Base-by-base conservation (phyloP, 2,797 vertebrate species). In the Dromococcyx pavoninus region DNA sequence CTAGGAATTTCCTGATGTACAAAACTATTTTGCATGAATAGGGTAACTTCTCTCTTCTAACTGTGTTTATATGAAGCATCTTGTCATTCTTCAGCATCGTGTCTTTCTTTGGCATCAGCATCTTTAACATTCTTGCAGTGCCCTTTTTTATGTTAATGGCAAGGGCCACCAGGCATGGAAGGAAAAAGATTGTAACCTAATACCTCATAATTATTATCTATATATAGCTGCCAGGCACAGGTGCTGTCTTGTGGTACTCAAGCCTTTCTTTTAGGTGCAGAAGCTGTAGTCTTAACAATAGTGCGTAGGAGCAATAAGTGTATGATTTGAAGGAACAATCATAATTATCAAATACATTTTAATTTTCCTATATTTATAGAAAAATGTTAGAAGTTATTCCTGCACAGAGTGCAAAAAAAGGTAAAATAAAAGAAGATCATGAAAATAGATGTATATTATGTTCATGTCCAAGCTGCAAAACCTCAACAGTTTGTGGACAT, bases 1-100 rank as follows among this genome's bases (percentile, higher is more conserved):
- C 23, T 1, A 32, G 37, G 53, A 77, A 14, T 51, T 65, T 61
- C 41, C 60, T 43, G 32, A 57, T 19, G 21, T 13, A 3, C 37
- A 39, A 2, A 88, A 44, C n/a, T 74, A 5, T 32, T 77, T 43
- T 16, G 3, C 1, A 0, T 5, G 11, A 48, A 27, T 13, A 4
- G n/a, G n/a, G n/a, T n/a, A n/a, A n/a, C n/a, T n/a, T n/a, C 6
- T 0, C 2, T 2, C 9, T 22, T 18, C n/a, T 19, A 16, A 6
- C 11, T 37, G 35, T 5, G 1, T 66, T 78, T 51, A 6, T 3
- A 10, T 5, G 13, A 46, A 85, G 27, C 81, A 51, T n/a, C 19
- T 23, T 48, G 9, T 77, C 13, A 2, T 37, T 75, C 60, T 39
- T 56, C 5, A 48, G 17, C 1, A 0, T 23, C 0, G 0, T 17